A percentile compares a stretch with the other conserved stretches of the same genome.
These are phyloP conservation scores for Drosophila watanabei DNA, from an alignment of 1,140 invertebrate species.

Conservation along the genomic window DNA sequence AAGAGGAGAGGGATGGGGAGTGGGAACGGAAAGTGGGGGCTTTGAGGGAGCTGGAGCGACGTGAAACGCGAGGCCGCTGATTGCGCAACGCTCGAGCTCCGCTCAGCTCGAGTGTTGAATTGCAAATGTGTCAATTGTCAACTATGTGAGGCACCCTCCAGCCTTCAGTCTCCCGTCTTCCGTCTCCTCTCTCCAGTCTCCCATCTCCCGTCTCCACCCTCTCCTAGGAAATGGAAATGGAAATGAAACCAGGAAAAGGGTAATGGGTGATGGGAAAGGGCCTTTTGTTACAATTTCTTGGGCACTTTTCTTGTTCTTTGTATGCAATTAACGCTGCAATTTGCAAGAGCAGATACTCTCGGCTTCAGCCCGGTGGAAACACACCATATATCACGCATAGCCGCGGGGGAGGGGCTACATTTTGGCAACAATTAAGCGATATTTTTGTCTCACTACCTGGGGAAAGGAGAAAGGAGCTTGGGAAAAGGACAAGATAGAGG, in stretches of 20 bases:
- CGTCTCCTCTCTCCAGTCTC: neutral
- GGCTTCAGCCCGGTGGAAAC: neutral
- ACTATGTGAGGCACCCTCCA: conserved; percentile 67
- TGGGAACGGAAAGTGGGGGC: neutral
- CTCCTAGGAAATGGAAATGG: conserved; percentile 8
- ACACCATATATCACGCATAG: conserved; percentile 29
- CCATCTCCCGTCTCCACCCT: neutral
- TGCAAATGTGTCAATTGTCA: conserved; percentile 84
- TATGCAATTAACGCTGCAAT: conserved; percentile 83
- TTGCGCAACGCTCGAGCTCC: conserved; percentile 61
- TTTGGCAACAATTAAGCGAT: conserved; percentile 69
- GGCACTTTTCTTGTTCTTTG: conserved; percentile 79
- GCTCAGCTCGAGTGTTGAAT: conserved; percentile 75
- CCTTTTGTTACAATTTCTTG: conserved; percentile 81
- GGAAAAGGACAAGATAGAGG: neutral
- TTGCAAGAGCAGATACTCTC: conserved; percentile 51
- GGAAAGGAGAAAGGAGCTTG: neutral
- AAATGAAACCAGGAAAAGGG: conserved; percentile 10
- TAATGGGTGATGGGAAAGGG: conserved; percentile 5
- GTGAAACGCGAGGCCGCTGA: conserved; percentile 59
- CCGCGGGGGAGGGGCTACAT: conserved; percentile 9
- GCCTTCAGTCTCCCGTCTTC: conserved; percentile 16
- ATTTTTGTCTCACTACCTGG: conserved; percentile 45
- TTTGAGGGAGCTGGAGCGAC: neutral
- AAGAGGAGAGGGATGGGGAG: neutral